phyloP scores from a whole-genome alignment of 2,113 vertebrate species.

The Prunella fulvescens region DNA sequence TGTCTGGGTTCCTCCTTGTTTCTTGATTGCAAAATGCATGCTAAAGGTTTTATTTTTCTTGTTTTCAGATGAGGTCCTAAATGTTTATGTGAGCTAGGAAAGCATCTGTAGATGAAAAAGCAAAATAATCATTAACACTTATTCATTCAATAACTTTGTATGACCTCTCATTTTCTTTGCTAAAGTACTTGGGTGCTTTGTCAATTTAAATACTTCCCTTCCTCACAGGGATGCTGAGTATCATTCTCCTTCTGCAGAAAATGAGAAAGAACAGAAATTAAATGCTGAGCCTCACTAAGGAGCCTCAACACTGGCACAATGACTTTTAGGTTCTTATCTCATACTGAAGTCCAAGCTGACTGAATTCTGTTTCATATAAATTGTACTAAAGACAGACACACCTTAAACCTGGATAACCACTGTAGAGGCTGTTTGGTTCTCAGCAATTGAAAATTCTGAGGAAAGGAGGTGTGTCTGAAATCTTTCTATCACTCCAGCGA shows the following conservation, averaged over 20 bases:
- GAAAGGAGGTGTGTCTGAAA: not conserved
- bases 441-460: not conserved
- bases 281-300: not conserved
- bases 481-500: not conserved
- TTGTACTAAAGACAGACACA: not conserved
- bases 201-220: not conserved
- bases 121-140: not conserved
- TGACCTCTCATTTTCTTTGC: not conserved
- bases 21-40: not conserved
- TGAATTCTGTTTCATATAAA: not conserved
- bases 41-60: conserved; percentile 5
- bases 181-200: not conserved
- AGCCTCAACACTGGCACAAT: not conserved
- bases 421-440: not conserved
- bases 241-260: not conserved
- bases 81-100: not conserved
- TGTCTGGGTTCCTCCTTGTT: not conserved
- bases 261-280: not conserved
- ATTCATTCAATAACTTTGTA: not conserved
- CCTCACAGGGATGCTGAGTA: not conserved
- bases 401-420: not conserved
- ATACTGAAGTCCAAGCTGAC: not conserved
- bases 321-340: not conserved
- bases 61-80: not conserved
- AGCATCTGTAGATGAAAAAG: not conserved